Percentiles rank a stretch among this genome's conserved stretches.
Conservation (phyloP, 2,113 vertebrate species). For the Felis chaus region DNA sequence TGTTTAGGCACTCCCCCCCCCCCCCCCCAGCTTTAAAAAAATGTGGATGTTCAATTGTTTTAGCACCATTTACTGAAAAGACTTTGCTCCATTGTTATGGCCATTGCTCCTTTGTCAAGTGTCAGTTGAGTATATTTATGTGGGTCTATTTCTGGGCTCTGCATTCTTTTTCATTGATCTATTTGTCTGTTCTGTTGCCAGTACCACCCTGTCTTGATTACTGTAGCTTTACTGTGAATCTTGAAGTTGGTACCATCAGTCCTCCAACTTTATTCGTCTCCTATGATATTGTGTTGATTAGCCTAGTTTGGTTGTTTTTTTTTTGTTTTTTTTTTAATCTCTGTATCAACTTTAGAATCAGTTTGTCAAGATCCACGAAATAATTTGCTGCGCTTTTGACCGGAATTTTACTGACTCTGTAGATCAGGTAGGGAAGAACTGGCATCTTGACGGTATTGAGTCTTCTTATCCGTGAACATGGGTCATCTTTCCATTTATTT, state of each 20-base stretch:
- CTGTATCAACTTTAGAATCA: neutral
- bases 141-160: neutral
- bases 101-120: neutral
- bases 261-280: neutral
- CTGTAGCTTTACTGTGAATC: neutral
- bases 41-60: neutral
- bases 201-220: neutral
- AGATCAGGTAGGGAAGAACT: neutral
- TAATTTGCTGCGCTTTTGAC: neutral
- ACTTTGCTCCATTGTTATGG: neutral
- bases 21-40: too few species aligned
- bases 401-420: neutral
- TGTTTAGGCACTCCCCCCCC: neutral
- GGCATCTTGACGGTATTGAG: neutral
- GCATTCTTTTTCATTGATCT: neutral
- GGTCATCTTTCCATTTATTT: neutral
- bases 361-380: neutral
- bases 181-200: neutral
- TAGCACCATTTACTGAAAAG: neutral
- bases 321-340: neutral
- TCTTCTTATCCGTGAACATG: neutral
- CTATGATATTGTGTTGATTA: neutral
- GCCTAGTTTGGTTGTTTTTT: too few species aligned
- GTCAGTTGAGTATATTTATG: neutral
- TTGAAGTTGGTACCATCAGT: neutral